Conservation (phyloP, 2,888 invertebrate species). For the Phalera bucephala region DNA sequence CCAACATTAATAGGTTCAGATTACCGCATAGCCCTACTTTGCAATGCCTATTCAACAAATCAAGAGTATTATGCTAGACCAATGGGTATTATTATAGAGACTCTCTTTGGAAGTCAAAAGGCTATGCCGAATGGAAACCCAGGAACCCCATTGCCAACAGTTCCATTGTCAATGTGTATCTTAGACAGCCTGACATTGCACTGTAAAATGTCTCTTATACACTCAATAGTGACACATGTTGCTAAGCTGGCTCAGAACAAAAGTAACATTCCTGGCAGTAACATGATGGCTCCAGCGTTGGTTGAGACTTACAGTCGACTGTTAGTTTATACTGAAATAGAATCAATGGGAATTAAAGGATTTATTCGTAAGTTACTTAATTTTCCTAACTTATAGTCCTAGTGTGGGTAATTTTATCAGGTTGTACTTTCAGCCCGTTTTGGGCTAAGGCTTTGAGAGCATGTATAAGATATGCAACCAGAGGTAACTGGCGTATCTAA, state of each 20-base stretch:
- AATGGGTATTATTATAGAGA: slow-evolving; percentile 95
- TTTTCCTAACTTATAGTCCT: too few relatives aligned
- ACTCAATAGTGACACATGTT: slow-evolving; percentile 92
- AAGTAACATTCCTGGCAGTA: slow-evolving; percentile 87
- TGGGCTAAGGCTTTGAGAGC: too few relatives aligned
- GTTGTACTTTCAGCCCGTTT: too few relatives aligned
- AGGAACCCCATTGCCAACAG: slow-evolving; percentile 86
- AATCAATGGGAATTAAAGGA: slow-evolving; percentile 97
- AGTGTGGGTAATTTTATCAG: too few relatives aligned
- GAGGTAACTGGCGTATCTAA: too few relatives aligned
- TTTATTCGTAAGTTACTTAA: slow-evolving; percentile 90
- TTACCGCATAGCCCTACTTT: slow-evolving; percentile 94
- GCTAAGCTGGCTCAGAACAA: slow-evolving; percentile 95
- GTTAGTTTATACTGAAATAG: slow-evolving; percentile 97
- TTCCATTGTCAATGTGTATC: slow-evolving; percentile 95
- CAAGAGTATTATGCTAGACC: slow-evolving; percentile 95
- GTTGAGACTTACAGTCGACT: slow-evolving; percentile 97
- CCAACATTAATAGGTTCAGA: slow-evolving; percentile 91
- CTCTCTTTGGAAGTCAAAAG: slow-evolving; percentile 89
- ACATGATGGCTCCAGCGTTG: slow-evolving; percentile 91
- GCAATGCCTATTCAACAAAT: slow-evolving; percentile 98
- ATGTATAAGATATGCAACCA: too few relatives aligned
- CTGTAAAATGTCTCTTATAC: slow-evolving; percentile 95
- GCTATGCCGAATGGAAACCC: slow-evolving; percentile 76
- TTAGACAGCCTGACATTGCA: slow-evolving; percentile 97